These are phyloP conservation scores for Phoeniculus purpureus DNA, from an alignment of 2,797 vertebrate species.

Conservation along the genomic window DNA sequence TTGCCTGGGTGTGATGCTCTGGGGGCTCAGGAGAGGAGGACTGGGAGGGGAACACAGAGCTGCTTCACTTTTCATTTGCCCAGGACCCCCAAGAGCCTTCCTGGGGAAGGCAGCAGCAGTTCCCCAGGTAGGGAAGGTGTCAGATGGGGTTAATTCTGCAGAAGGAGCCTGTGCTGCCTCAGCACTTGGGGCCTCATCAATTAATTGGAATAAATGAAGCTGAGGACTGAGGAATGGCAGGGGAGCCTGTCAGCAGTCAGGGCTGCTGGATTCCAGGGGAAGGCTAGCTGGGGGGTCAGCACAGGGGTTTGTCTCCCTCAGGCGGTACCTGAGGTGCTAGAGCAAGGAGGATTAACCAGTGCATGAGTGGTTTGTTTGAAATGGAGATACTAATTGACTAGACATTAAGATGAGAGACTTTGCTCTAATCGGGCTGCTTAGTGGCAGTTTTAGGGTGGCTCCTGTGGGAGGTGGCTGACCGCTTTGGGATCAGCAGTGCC, in stretches of 20 bases:
- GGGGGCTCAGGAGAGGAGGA: not conserved
- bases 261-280: not conserved
- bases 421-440: not conserved
- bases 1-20: not conserved
- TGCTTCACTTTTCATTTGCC: not conserved
- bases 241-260: not conserved
- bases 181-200: fast-evolving
- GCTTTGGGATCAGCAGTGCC: not conserved
- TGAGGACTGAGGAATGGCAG: fast-evolving
- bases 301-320: constrained; percentile 38
- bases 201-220: fast-evolving
- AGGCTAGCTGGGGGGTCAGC: fast-evolving
- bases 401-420: not conserved
- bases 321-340: not conserved
- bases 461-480: not conserved
- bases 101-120: not conserved
- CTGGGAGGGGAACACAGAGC: not conserved
- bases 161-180: not conserved
- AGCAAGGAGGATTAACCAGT: not conserved
- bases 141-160: not conserved
- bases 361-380: not conserved
- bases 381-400: not conserved
- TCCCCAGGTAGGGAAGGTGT: not conserved
- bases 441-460: not conserved
- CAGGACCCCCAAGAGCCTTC: not conserved